A percentile compares a stretch with the other conserved stretches of the same genome.
Evolutionary conservation across 1,140 invertebrate species (phyloP).

Genomic region (Drosophila novamexicana): DNA sequence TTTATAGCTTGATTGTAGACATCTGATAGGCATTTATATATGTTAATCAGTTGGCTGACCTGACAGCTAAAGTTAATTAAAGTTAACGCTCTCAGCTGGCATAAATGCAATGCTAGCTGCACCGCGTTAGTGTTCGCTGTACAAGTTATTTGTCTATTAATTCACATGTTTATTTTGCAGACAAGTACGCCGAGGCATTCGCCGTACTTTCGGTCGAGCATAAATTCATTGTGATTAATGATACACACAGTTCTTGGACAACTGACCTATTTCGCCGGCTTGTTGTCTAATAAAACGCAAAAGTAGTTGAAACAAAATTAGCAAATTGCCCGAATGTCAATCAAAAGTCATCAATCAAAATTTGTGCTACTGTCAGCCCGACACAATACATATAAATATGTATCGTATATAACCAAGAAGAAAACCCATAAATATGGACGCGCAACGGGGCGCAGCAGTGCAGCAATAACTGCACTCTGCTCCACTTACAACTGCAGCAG

Average conservation of each 20-base stretch:
- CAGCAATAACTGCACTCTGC: slow-evolving; percentile 21
- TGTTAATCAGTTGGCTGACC: slow-evolving; percentile 72
- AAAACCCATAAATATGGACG: slow-evolving; percentile 6
- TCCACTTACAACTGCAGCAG: slow-evolving; percentile 13
- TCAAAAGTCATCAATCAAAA: slow-evolving; percentile 79
- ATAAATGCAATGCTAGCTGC: slow-evolving; percentile 16
- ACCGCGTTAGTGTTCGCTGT: neutral
- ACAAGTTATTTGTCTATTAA: slow-evolving; percentile 63
- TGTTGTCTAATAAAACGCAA: slow-evolving; percentile 22
- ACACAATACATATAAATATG: slow-evolving; percentile 62
- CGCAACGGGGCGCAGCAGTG: slow-evolving; percentile 45
- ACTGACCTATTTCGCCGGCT: slow-evolving; percentile 28
- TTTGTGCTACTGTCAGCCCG: slow-evolving; percentile 75
- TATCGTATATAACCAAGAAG: slow-evolving; percentile 48
- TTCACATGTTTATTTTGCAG: slow-evolving; percentile 61
- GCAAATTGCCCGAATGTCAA: slow-evolving; percentile 81
- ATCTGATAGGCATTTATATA: slow-evolving; percentile 77
- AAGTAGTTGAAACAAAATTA: slow-evolving; percentile 70
- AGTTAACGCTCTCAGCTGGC: slow-evolving; percentile 46
- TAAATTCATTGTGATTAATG: slow-evolving; percentile 77
- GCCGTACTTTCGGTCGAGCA: slow-evolving; percentile 3
- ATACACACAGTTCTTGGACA: slow-evolving; percentile 36
- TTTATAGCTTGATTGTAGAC: slow-evolving; percentile 78
- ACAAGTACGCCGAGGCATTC: neutral
- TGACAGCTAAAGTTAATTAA: slow-evolving; percentile 78